Percentiles rank a stretch among this genome's conserved stretches.
These are phyloP conservation scores for Narcine bancroftii DNA, from an alignment of 2,113 vertebrate genomes.

Conservation along the genomic window DNA sequence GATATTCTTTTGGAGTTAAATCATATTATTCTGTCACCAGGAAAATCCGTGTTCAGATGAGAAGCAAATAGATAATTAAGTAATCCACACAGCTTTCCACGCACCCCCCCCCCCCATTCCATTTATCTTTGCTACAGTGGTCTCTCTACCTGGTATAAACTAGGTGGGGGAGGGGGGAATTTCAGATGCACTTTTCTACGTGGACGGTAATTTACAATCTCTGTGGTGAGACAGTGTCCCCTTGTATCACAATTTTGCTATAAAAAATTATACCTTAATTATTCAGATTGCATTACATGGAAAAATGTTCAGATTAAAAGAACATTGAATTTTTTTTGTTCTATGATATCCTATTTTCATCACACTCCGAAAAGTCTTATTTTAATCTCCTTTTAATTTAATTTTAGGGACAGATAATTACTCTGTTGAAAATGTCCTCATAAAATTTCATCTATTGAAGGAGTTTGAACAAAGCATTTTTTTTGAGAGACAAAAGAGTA, in stretches of 20 bases:
- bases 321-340: slow-evolving; percentile 29
- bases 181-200: slow-evolving; percentile 43
- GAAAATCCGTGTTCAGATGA: no score
- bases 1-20: slow-evolving; percentile 15
- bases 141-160: slow-evolving; percentile 45
- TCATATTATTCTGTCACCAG: neutral
- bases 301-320: slow-evolving; percentile 2
- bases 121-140: slow-evolving; percentile 45
- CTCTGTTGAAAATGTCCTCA: neutral
- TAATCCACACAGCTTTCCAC: neutral
- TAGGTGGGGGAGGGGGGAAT: slow-evolving; percentile 39
- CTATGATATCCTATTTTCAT: neutral
- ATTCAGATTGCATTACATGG: neutral
- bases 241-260: slow-evolving; percentile 19
- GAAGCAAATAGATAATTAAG: neutral
- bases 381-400: slow-evolving; percentile 11
- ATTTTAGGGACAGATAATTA: neutral
- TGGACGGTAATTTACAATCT: neutral
- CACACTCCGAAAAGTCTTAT: neutral
- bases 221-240: neutral
- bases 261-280: neutral
- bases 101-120: slow-evolving; percentile 38
- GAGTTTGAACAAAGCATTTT: slow-evolving; percentile 13
- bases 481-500: neutral
- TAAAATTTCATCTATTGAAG: slow-evolving; percentile 26